Evolutionary conservation across 2,113 vertebrate species (phyloP).

Genomic region (Calidris pugnax): DNA sequence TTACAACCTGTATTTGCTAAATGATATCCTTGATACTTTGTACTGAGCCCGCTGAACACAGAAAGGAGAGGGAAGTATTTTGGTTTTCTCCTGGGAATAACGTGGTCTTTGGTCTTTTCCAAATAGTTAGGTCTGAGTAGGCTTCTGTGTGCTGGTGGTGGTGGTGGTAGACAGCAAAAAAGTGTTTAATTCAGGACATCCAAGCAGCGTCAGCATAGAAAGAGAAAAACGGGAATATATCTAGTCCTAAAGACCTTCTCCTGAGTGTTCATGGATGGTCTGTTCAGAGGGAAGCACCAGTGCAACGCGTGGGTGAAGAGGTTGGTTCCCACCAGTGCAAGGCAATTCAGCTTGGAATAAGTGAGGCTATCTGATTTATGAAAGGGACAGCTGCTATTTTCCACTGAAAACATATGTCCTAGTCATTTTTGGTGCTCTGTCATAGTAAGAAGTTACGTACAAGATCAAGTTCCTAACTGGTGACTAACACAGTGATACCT

Average conservation of each 20-base stretch:
- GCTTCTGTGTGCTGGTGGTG: background rate
- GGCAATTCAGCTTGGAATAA: background rate
- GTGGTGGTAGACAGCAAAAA: background rate
- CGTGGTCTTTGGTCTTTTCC: background rate
- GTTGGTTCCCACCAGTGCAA: background rate
- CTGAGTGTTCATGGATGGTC: background rate
- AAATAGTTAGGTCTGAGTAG: background rate
- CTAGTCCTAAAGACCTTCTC: background rate
- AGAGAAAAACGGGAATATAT: background rate
- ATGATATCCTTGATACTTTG: background rate
- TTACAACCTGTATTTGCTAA: background rate
- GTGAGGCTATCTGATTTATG: background rate
- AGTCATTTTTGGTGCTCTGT: background rate
- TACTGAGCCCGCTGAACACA: rapidly evolving
- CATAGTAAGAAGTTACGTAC: background rate
- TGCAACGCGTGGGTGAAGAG: rapidly evolving
- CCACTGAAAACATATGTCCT: background rate
- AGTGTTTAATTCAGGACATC: background rate
- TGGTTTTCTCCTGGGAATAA: background rate
- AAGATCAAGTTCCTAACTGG: background rate
- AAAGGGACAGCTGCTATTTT: background rate
- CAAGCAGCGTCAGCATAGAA: background rate
- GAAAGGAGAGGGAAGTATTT: background rate
- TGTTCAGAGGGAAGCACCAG: background rate
- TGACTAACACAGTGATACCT: background rate